phyloP scores from a whole-genome alignment of 2,113 vertebrate genomes.

The Psammodynastes pulverulentus region DNA sequence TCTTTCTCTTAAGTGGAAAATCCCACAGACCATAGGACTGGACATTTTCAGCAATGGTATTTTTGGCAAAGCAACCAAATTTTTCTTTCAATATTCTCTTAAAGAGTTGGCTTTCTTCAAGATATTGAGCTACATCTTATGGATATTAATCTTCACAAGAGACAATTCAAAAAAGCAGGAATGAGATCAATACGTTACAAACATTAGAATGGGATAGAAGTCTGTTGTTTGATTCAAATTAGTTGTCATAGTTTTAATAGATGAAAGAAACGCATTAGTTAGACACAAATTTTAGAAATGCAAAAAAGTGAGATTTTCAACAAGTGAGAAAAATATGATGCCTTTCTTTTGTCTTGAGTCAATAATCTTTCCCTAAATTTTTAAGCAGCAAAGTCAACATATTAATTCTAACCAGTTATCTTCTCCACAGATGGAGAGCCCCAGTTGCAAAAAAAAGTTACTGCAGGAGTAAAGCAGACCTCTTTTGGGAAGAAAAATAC shows the following conservation, averaged over 20 bases:
- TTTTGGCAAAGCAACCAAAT: conserved; percentile 38
- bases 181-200: neutral
- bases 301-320: neutral
- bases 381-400: neutral
- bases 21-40: conserved; percentile 17
- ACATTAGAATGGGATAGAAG: neutral
- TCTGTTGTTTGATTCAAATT: neutral
- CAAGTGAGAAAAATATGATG: neutral
- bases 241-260: neutral
- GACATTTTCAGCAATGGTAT: conserved; percentile 41
- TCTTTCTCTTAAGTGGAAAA: conserved; percentile 24
- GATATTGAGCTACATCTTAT: neutral
- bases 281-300: neutral
- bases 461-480: neutral
- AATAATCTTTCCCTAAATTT: neutral
- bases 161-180: neutral
- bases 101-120: neutral
- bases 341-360: neutral
- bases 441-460: neutral
- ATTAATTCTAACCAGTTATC: neutral
- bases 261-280: neutral
- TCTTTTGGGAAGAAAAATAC: neutral
- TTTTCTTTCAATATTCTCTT: conserved; percentile 28
- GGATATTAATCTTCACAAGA: neutral
- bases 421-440: neutral